These are phyloP conservation scores for Dolichallabes microphthalmus DNA, from an alignment of 2,113 vertebrate genomes.

Conservation along the genomic window DNA sequence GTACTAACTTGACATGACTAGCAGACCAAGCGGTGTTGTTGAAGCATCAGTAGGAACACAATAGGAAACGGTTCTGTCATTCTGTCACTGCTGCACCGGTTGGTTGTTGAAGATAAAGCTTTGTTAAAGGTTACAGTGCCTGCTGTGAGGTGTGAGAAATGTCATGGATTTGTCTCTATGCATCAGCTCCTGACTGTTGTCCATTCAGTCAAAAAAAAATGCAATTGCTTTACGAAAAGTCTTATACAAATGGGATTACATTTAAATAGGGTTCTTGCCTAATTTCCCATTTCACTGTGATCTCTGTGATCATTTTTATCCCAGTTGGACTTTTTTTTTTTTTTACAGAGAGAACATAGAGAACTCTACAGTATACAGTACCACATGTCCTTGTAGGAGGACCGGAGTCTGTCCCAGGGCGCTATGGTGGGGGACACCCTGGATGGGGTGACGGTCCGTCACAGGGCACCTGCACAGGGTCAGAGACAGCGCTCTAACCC, in stretches of 20 bases:
- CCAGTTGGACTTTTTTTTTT: no score
- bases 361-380: no score
- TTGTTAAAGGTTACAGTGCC: constrained; percentile 36
- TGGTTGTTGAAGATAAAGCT: constrained; percentile 33
- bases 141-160: constrained; percentile 36
- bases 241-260: neutral
- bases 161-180: constrained; percentile 23
- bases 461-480: no score
- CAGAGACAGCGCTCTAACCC: no score
- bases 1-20: neutral
- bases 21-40: neutral
- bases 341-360: no score
- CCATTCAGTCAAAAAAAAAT: neutral
- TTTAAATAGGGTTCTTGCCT: neutral
- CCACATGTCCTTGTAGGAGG: no score
- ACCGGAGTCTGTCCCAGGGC: no score
- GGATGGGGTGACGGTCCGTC: no score
- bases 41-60: neutral
- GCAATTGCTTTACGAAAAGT: neutral
- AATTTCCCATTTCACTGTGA: neutral
- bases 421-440: no score
- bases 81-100: neutral
- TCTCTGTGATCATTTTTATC: no score
- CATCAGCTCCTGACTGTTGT: constrained; percentile 1
- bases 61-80: neutral